Evolutionary conservation across 2,797 vertebrate species (phyloP).

Genomic region (Trematomus bernacchii): DNA sequence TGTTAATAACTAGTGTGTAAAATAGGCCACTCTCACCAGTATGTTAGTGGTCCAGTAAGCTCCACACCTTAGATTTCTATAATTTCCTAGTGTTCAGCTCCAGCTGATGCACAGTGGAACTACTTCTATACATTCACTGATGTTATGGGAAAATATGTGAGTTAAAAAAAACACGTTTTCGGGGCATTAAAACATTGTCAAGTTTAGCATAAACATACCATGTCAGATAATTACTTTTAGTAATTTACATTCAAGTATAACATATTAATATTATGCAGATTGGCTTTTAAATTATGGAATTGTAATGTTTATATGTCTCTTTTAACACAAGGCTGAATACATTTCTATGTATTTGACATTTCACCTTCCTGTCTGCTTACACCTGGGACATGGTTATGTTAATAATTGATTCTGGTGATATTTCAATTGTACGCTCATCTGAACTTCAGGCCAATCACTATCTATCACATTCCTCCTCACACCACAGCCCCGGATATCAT

Average conservation of each 20-base stretch:
- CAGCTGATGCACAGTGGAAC: too few species aligned
- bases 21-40: background rate
- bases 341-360: conserved; percentile 7
- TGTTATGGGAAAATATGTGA: background rate
- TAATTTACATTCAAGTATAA: background rate
- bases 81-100: too few species aligned
- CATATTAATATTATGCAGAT: background rate
- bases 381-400: background rate
- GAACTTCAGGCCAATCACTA: conserved; percentile 19
- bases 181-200: background rate
- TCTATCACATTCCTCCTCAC: conserved; percentile 24
- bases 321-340: background rate
- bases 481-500: conserved; percentile 28
- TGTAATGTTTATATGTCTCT: background rate
- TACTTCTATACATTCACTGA: background rate
- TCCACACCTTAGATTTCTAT: too few species aligned
- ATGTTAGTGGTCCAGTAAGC: background rate
- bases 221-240: background rate
- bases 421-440: conserved; percentile 1
- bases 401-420: conserved; percentile 5
- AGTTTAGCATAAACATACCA: background rate
- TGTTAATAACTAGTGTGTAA: background rate
- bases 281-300: background rate
- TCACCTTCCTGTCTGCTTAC: conserved; percentile 11
- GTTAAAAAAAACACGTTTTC: background rate